Conservation (phyloP, 2,797 vertebrate genomes). For the Cichlasoma orientale region DNA sequence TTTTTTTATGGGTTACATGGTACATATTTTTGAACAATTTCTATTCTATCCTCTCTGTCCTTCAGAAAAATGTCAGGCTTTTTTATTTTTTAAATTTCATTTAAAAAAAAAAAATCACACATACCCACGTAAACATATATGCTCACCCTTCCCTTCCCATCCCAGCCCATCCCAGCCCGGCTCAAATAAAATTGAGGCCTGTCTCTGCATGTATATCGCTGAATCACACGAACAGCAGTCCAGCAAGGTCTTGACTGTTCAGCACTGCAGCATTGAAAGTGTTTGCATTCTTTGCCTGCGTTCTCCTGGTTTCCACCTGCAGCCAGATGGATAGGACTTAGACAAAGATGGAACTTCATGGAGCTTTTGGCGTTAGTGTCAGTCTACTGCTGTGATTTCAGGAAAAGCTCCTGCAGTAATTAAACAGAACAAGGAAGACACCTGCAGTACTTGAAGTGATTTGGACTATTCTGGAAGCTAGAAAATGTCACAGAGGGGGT, state of each 20-base stretch:
- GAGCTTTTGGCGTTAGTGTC: constrained; percentile 26
- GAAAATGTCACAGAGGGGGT: not conserved
- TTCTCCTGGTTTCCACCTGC: constrained; percentile 11
- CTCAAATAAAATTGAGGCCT: not conserved
- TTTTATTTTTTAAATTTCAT: no score
- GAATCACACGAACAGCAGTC: not conserved
- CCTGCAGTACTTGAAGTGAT: constrained; percentile 2
- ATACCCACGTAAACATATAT: no score
- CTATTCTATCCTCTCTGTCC: not conserved
- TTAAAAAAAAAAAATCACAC: no score
- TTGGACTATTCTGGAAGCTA: not conserved
- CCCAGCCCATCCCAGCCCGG: no score
- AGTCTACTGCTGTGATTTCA: constrained; percentile 17
- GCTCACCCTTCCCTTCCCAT: no score
- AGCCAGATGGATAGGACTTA: not conserved
- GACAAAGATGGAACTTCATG: constrained; percentile 13
- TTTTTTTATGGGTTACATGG: not conserved
- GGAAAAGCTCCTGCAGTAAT: constrained; percentile 28
- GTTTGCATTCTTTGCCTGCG: constrained; percentile 2
- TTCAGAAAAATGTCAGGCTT: not conserved
- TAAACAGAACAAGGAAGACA: constrained; percentile 14
- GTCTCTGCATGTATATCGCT: not conserved
- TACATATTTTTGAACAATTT: not conserved
- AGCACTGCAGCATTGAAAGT: not conserved
- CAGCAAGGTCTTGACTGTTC: not conserved